Base-by-base conservation (phyloP, 1,140 invertebrate species). In the Apocrypta bakeri region DNA sequence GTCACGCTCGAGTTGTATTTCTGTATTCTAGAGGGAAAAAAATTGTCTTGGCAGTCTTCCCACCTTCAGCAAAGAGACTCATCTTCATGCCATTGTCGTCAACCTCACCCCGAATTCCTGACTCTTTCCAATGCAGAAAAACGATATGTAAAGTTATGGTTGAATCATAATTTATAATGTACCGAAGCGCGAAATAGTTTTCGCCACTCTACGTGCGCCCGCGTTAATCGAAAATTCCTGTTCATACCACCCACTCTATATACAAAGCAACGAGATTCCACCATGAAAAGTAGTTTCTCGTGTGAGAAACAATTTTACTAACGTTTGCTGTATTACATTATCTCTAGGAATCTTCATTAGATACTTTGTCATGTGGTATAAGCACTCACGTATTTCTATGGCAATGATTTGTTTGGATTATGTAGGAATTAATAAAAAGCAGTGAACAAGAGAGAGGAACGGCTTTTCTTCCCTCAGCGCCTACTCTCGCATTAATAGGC, bases 371-470 rank as follows among this genome's bases (percentile, higher is more conserved):
- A 56, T 56, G n/a, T 12, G 7, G 1, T 56, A 56, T 21, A 56
- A 6, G 7, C 48, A 7, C 48, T n/a, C 48, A 21, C 21, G 48
- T 66, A 25, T 66, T 66, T 66, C 27, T 66, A 66, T 66, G 9
- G 64, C 6, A 12, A 14, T 9, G 64, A 66, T 66, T 66, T 66
- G 64, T 66, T 66, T 66, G 64, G 64, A 66, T 66, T 66, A 66
- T 7, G 12, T 2, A 21, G 64, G 27, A 27, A 66, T 66, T 66
- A 66, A 66, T 21, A 17, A 56, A 21, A 17, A 12, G 12, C 1
- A 42, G 40, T 11, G 40, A 42, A 14, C 6, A 14, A 42, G 11
- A 42, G 40, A 12, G 40, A 42, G 40, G 12, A 1, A 42, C n/a
- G 21, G 21, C 48, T n/a, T 56, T n/a, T 56, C 48, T 21, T n/a